Conservation (phyloP, 92 coral and sea anemone genomes). For the Blastomussa wellsi region DNA sequence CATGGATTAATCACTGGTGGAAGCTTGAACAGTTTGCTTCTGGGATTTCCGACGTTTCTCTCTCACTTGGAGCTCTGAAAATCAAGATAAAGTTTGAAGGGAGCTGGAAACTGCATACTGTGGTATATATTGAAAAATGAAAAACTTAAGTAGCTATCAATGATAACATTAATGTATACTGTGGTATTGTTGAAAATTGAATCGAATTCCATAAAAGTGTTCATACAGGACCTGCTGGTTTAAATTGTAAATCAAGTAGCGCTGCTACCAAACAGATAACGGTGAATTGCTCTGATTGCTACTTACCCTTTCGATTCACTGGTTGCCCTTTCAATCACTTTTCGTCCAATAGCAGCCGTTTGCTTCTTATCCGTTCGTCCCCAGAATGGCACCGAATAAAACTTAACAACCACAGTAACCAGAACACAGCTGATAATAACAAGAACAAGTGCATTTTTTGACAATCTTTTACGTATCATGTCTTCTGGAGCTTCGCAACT, state of each 20-base stretch:
- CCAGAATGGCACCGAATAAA: not conserved
- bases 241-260: not conserved
- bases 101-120: too few relatives aligned
- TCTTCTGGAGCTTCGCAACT: not conserved
- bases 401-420: not conserved
- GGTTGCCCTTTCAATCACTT: not conserved
- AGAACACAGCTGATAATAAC: constrained; percentile 1
- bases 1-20: too few relatives aligned
- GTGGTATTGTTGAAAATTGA: too few relatives aligned
- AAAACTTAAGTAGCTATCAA: too few relatives aligned
- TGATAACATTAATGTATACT: too few relatives aligned
- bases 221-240: constrained; percentile 2
- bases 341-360: not conserved
- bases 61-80: too few relatives aligned
- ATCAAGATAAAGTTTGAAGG: too few relatives aligned
- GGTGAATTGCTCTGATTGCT: not conserved
- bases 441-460: not conserved
- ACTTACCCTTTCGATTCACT: constrained; percentile 27
- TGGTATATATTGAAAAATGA: too few relatives aligned
- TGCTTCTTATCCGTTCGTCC: not conserved
- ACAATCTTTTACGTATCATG: constrained; percentile 31
- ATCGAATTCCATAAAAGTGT: too few relatives aligned
- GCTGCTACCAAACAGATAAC: not conserved
- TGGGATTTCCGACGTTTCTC: too few relatives aligned
- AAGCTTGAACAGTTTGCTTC: too few relatives aligned